Evolutionary conservation across 2,113 vertebrate genomes (phyloP), one percentile per base, ranked within the genome.

Genomic region (Brienomyrus longianalis): DNA sequence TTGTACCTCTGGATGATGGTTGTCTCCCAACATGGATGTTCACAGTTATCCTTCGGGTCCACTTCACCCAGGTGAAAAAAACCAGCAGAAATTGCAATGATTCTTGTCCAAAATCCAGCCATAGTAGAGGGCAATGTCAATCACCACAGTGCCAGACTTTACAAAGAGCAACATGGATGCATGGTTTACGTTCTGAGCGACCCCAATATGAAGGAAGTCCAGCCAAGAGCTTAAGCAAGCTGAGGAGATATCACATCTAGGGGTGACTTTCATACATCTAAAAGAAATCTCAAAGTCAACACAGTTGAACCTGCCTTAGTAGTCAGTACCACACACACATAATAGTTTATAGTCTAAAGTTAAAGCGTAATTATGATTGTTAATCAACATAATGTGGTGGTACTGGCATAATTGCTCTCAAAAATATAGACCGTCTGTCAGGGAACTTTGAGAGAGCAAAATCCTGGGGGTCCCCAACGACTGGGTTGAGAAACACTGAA

Each of bases 241-340:
- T 54, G 50, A 52, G 21, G 50, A 86, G 85, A 86, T 86, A 86
- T 86, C n/a, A 86, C 50, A 86, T 86, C 8, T 86, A 31, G 50
- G 52, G 84, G 84, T 54, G 85, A 31, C 85, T 86, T 51, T 86
- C 48, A 52, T 45, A 52, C 15, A 52, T n/a, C 50, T 86, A 50
- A 86, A 84, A 84, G 47, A 52, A 50, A 86, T 86, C 85, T 86
- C 85, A 47, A 43, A 35, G 85, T 86, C n/a, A 52, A 52, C 51
- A 27, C 2, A 7, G 50, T 52, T 54, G 48, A 52, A 86, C 50
- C 50, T 27, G 39, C 19, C 27, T 86, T 86, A 10, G 83, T 50
- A 50, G 83, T 19, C 47, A 50, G 45, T n/a, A 85, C 45, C 47
- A 85, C 8, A 83, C 35, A 83, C 39, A 50, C 6, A 50, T 6